Evolutionary conservation across 92 coral and sea anemone species (phyloP).

Genomic region (Heliopora coerulea): DNA sequence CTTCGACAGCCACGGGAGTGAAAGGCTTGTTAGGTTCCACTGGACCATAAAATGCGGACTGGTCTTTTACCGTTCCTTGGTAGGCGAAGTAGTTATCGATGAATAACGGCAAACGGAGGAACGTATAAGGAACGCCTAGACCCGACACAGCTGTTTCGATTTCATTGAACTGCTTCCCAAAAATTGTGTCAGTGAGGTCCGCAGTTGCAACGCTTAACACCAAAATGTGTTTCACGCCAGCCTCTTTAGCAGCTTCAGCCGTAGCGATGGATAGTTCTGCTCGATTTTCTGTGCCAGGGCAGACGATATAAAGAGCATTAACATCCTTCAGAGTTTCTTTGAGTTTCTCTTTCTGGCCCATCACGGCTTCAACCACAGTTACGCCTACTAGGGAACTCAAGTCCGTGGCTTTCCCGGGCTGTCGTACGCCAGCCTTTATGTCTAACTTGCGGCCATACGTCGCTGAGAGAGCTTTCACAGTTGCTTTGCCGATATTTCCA

Average conservation of each 20-base stretch:
- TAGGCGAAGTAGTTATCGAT: slow-evolving; percentile 59
- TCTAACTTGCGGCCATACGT: slow-evolving; percentile 49
- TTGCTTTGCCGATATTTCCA: slow-evolving; percentile 59
- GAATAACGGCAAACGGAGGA: slow-evolving; percentile 66
- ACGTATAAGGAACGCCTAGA: slow-evolving; percentile 51
- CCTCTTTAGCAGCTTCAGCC: slow-evolving; percentile 59
- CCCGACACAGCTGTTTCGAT: slow-evolving; percentile 48
- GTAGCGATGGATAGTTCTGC: slow-evolving; percentile 53
- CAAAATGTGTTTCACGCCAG: slow-evolving; percentile 59
- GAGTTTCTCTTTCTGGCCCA: slow-evolving; percentile 58
- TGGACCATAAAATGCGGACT: slow-evolving; percentile 54
- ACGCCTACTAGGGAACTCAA: slow-evolving; percentile 49
- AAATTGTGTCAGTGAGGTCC: slow-evolving; percentile 44
- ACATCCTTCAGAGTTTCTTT: slow-evolving; percentile 50
- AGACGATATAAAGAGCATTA: slow-evolving; percentile 55
- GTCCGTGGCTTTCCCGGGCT: slow-evolving; percentile 35
- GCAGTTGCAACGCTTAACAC: slow-evolving; percentile 52
- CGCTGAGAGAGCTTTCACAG: slow-evolving; percentile 52
- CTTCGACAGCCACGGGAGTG: slow-evolving; percentile 59
- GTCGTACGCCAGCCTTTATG: slow-evolving; percentile 63
- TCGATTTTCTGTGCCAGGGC: slow-evolving; percentile 58
- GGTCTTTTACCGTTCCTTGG: slow-evolving; percentile 42
- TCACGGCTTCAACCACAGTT: slow-evolving; percentile 58
- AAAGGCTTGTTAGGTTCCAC: slow-evolving; percentile 59
- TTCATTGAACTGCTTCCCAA: slow-evolving; percentile 56